A percentile compares a stretch with the other conserved stretches of the same genome.
These are phyloP conservation scores for Lycophotia porphyrea DNA, from an alignment of 2,888 invertebrate genomes.

Conservation along the genomic window DNA sequence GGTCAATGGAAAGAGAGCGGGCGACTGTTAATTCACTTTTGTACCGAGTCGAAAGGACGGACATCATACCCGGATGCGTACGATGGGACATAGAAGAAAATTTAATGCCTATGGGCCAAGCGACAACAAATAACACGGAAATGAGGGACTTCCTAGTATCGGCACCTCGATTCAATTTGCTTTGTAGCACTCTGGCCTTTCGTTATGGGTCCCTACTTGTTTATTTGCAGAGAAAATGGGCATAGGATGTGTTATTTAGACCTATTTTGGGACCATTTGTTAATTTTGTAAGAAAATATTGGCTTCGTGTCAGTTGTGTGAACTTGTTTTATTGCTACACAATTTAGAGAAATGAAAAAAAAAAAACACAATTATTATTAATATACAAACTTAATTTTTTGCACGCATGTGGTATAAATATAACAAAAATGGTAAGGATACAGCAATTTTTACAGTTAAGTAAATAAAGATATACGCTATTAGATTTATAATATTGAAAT, in stretches of 20 bases:
- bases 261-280: slow-evolving; percentile 18
- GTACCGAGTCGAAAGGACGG: slow-evolving; percentile 74
- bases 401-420: no score
- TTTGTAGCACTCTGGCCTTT: slow-evolving; percentile 75
- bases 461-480: no score
- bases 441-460: no score
- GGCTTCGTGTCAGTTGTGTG: neutral
- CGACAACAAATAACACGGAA: slow-evolving; percentile 87
- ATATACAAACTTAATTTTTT: no score
- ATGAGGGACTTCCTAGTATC: slow-evolving; percentile 87
- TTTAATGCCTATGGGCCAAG: slow-evolving; percentile 81
- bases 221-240: slow-evolving; percentile 63
- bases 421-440: no score
- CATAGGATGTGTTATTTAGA: slow-evolving; percentile 52
- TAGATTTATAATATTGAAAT: no score
- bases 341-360: neutral
- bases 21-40: slow-evolving; percentile 82
- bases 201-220: slow-evolving; percentile 65
- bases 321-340: neutral
- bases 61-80: slow-evolving; percentile 80
- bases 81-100: slow-evolving; percentile 81
- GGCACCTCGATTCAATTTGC: slow-evolving; percentile 86
- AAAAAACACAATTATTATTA: neutral
- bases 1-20: slow-evolving; percentile 77
- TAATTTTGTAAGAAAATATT: neutral